Percentiles rank a stretch among this genome's conserved stretches.
These are phyloP conservation scores for Forbesichthys agassizii DNA, from an alignment of 2,113 vertebrate species.

Conservation along the genomic window DNA sequence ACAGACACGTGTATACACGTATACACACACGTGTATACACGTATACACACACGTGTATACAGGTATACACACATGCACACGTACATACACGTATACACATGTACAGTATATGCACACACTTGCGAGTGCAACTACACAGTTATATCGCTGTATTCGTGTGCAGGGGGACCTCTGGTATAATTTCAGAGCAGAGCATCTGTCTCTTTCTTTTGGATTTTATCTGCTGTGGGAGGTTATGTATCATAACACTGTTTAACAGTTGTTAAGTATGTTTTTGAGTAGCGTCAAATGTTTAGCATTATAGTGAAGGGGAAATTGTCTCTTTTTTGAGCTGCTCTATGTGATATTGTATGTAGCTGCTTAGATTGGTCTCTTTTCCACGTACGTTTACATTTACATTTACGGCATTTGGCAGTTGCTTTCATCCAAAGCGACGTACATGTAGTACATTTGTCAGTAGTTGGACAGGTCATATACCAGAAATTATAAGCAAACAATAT, in stretches of 20 bases:
- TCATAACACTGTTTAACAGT: background rate
- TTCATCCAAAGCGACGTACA: too few relatives aligned
- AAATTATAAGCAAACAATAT: too few relatives aligned
- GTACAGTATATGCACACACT: background rate
- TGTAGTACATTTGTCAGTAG: too few relatives aligned
- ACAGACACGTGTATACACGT: slow-evolving; percentile 25
- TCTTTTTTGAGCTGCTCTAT: too few relatives aligned
- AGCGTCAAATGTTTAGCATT: background rate
- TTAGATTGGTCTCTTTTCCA: too few relatives aligned
- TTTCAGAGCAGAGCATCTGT: slow-evolving; percentile 48
- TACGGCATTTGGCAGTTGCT: too few relatives aligned
- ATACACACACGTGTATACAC: slow-evolving; percentile 27
- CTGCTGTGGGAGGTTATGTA: slow-evolving; percentile 13
- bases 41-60: slow-evolving; percentile 3
- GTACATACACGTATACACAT: slow-evolving; percentile 15
- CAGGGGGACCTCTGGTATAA: slow-evolving; percentile 36
- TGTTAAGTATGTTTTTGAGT: background rate
- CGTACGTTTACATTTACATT: too few relatives aligned
- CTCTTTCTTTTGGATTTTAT: slow-evolving; percentile 31
- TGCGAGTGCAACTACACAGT: background rate
- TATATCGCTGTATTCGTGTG: slow-evolving; percentile 33
- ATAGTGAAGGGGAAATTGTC: background rate
- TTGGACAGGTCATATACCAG: too few relatives aligned
- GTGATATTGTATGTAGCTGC: too few relatives aligned
- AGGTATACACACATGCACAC: background rate